Evolutionary conservation across 2,888 invertebrate species (phyloP), one percentile per base, ranked within the genome.

Genomic region (Furcula furcula): DNA sequence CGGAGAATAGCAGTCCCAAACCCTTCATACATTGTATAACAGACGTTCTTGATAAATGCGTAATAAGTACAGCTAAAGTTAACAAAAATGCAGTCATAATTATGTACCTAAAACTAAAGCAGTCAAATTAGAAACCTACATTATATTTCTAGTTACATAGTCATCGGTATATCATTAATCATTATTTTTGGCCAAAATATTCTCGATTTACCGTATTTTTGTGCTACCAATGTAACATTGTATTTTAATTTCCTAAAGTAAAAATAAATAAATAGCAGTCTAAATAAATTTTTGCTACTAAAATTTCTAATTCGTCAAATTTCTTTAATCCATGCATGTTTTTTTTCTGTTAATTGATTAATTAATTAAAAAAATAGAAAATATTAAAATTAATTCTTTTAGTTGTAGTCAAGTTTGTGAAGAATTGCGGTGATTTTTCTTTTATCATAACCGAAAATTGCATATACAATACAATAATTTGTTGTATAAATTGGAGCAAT

Each of bases 11-110:
- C n/a, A n/a, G n/a, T n/a, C n/a, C n/a, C n/a, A n/a, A 7, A 21
- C 9, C 7, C 5, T 20, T 19, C 5, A 19, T 21, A 9, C 21
- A 21, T 21, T 10, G 9, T 21, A 2, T n/a, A 9, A 21, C 3
- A 25, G 11, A 13, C 7, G 13, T 14, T n/a, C n/a, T 14, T 14
- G 9, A 14, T 25, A 13, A 28, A 18, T 18, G 10, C 28, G 3
- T 28, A 28, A 28, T 18, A 27, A 45, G 33, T 34, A 46, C 33
- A 55, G 40, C 42, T 46, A 50, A 42, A 28, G 39, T 46, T 18
- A 30, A 42, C 34, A 32, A 48, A 64, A 67, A 65, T 61, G 60
- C 68, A 67, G 51, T 68, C 42, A n/a, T n/a, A n/a, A n/a, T n/a
- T n/a, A n/a, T n/a, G 34, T 49, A 38, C 35, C 28, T 57, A 53